Evolutionary conservation across 2,113 vertebrate species (phyloP), one percentile per base, ranked within the genome.

Genomic region (Macaca mulatta): DNA sequence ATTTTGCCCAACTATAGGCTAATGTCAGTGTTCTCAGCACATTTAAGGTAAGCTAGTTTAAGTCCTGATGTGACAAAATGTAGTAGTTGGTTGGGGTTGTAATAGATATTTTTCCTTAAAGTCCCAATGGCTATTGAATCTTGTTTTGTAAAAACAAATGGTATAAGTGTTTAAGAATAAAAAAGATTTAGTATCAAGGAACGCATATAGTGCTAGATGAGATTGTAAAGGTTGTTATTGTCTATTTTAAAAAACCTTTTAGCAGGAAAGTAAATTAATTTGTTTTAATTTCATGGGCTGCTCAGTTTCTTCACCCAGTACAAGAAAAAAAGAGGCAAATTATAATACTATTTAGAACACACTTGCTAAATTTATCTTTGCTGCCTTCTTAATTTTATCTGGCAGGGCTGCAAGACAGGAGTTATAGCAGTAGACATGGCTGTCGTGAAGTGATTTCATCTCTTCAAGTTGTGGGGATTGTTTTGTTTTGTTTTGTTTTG

Each of bases 61-160:
- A 48, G 75, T 27, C 45, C 30, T 78, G 43, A 78, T 48, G 75
- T 30, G 72, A 52, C 12, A 61, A 30, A 80, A 59, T 61, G 16
- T 38, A 64, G 17, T 45, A 45, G 23, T 48, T 85, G 20, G 22
- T 18, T 90, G 43, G 30, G 43, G 48, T 59, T 80, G 18, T 69
- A 61, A 78, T 59, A 38, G 20, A 20, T 61, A 18, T 69, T 64
- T 90, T 96, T 72, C 79, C 14, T 40, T 50, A n/a, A 84, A 74
- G 45, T 67, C 40, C 59, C 45, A 45, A 10, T 30, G 82, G 57
- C 38, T 87, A 57, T 64, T 55, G 8, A 90, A 87, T 74, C 52
- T 78, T 94, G 6, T 50, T 55, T 18, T 92, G 5, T 84, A 70
- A 90, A 92, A 96, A 81, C 16, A 91, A 90, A 90, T 84, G 45